Evolutionary conservation across 2,888 invertebrate genomes (phyloP).

Genomic region (Allacma fusca): DNA sequence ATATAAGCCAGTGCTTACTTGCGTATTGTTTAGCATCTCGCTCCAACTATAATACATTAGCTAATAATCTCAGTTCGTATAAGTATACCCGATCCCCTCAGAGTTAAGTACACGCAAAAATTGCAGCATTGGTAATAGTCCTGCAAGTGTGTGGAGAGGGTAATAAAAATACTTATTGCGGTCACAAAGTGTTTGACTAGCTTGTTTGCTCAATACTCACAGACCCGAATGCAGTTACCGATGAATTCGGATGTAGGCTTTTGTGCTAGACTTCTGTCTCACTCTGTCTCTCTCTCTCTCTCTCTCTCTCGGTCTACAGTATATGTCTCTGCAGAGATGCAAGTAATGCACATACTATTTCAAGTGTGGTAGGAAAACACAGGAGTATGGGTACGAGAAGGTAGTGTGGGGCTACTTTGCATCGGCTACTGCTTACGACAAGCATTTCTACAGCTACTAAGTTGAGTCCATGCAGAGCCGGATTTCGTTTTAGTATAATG

Average conservation of each 20-base stretch:
- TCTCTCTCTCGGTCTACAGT: no score
- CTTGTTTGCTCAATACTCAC: constrained; percentile 9
- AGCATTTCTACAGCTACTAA: background rate
- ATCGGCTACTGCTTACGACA: background rate
- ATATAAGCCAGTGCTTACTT: background rate
- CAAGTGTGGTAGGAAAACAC: background rate
- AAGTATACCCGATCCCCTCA: background rate
- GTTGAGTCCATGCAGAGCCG: constrained; percentile 4
- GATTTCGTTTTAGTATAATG: constrained; percentile 20
- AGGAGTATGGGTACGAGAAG: background rate
- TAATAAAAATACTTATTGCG: constrained; percentile 35
- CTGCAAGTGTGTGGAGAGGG: constrained; percentile 17
- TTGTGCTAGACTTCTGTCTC: background rate
- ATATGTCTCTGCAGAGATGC: background rate
- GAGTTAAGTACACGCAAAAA: constrained; percentile 25
- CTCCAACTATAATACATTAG: constrained; percentile 12
- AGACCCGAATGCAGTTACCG: constrained; percentile 1
- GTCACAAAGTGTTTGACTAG: constrained; percentile 33
- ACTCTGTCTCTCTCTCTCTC: background rate
- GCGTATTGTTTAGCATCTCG: background rate
- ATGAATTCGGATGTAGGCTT: constrained; percentile 6
- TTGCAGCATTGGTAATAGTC: constrained; percentile 18
- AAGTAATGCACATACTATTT: no score
- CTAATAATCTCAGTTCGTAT: constrained; percentile 26
- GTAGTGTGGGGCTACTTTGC: background rate